These are phyloP conservation scores for Solen grandis DNA, from an alignment of 1,140 invertebrate species.

Conservation along the genomic window DNA sequence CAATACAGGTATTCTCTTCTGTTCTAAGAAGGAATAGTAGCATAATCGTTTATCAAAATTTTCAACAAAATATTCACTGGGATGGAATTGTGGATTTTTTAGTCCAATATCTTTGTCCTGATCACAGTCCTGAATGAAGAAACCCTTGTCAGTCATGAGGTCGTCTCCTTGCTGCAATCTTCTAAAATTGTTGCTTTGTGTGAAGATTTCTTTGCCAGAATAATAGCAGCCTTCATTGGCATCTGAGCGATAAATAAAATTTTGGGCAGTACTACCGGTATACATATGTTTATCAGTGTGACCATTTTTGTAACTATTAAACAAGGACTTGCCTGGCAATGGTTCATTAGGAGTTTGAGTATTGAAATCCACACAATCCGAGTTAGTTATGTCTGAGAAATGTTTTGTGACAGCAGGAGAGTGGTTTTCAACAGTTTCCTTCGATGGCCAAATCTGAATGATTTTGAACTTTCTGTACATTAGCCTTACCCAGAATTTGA, in stretches of 20 bases:
- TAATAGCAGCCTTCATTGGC: too few relatives aligned
- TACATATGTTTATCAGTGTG: neutral
- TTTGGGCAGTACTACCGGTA: neutral
- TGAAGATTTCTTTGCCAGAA: too few relatives aligned
- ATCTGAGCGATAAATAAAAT: neutral
- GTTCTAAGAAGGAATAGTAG: neutral
- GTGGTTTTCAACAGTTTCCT: neutral
- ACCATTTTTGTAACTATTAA: constrained; percentile 1
- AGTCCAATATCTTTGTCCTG: neutral
- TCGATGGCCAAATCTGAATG: constrained; percentile 10
- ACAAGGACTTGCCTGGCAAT: neutral
- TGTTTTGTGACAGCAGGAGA: constrained; percentile 11
- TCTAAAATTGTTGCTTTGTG: neutral
- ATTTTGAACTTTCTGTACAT: constrained; percentile 29
- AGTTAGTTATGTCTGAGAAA: neutral
- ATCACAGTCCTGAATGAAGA: neutral
- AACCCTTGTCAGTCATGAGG: constrained; percentile 1
- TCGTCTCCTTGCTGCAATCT: neutral
- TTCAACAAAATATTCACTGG: neutral
- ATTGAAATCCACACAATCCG: neutral
- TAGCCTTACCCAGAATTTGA: constrained; percentile 17
- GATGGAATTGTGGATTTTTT: neutral
- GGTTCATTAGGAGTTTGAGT: neutral
- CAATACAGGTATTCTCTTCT: neutral
- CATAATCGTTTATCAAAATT: neutral